These are phyloP conservation scores for Triops cancriformis DNA, from an alignment of 1,140 invertebrate genomes.

Conservation along the genomic window DNA sequence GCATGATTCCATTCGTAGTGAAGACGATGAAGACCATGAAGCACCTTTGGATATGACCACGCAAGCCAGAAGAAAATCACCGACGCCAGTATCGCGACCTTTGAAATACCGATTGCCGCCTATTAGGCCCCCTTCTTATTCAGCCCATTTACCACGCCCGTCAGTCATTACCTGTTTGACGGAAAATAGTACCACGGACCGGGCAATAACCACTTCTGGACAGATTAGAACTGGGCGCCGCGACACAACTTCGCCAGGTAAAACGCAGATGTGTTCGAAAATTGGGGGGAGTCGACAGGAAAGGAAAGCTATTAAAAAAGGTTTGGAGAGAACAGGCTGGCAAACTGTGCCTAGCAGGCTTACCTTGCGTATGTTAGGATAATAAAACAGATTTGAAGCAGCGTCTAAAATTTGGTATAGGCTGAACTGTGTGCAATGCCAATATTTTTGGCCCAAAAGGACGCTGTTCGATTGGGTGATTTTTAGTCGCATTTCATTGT, in stretches of 20 bases:
- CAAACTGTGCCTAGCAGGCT: not conserved
- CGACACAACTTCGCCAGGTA: conserved; percentile 4
- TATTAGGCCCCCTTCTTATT: not conserved
- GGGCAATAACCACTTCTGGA: not conserved
- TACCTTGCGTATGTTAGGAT: not conserved
- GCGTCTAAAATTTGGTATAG: too few species aligned
- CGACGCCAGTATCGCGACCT: not conserved
- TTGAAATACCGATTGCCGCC: not conserved
- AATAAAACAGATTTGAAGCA: not conserved
- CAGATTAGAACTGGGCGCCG: not conserved
- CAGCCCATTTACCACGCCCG: conserved; percentile 18
- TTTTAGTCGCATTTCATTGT: not conserved
- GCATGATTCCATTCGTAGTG: not conserved
- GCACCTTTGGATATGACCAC: conserved; percentile 30
- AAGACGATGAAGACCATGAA: conserved; percentile 19
- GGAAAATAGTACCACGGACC: not conserved
- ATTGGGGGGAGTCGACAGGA: not conserved
- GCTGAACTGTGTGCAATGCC: too few species aligned
- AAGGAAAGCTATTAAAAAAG: not conserved
- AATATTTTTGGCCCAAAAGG: not conserved
- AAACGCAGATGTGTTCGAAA: not conserved
- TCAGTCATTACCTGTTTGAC: conserved; percentile 24
- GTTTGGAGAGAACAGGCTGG: not conserved
- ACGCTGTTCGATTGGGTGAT: not conserved
- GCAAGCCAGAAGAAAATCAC: conserved; percentile 13